Conservation (phyloP, 2,113 vertebrate species). For the Pseudois nayaur region DNA sequence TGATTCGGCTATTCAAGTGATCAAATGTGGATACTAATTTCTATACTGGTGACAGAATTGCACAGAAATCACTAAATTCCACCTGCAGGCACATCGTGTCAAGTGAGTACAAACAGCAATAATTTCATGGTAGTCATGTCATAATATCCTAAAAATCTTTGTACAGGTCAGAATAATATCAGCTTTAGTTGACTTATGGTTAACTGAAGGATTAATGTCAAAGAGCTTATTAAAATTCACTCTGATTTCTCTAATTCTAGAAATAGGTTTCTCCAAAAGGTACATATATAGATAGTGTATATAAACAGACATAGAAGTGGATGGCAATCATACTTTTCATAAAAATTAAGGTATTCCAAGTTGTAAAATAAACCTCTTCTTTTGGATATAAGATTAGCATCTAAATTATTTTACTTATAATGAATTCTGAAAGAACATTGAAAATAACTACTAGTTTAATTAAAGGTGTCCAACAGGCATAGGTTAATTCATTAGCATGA, state of each 20-base stretch:
- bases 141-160: slow-evolving; percentile 17
- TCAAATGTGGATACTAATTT: neutral
- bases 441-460: slow-evolving; percentile 38
- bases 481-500: slow-evolving; percentile 39
- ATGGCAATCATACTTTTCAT: neutral
- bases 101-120: slow-evolving; percentile 43
- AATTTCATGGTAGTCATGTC: neutral
- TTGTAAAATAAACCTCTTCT: slow-evolving; percentile 30
- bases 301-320: slow-evolving; percentile 11
- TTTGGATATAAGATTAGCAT: slow-evolving; percentile 16
- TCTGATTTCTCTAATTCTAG: slow-evolving; percentile 46
- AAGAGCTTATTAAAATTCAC: slow-evolving; percentile 54
- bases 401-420: slow-evolving; percentile 51
- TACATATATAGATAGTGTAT: neutral
- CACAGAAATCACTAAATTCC: slow-evolving; percentile 33
- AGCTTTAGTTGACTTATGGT: neutral
- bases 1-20: neutral
- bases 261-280: slow-evolving; percentile 42
- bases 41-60: neutral
- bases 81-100: neutral
- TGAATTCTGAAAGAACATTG: slow-evolving; percentile 26
- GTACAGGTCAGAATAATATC: neutral
- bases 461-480: neutral
- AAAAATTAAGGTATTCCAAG: slow-evolving; percentile 30
- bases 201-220: slow-evolving; percentile 39